phyloP scores from a whole-genome alignment of 35 echinoderm and acorn worm genomes.

The Patiria miniata region DNA sequence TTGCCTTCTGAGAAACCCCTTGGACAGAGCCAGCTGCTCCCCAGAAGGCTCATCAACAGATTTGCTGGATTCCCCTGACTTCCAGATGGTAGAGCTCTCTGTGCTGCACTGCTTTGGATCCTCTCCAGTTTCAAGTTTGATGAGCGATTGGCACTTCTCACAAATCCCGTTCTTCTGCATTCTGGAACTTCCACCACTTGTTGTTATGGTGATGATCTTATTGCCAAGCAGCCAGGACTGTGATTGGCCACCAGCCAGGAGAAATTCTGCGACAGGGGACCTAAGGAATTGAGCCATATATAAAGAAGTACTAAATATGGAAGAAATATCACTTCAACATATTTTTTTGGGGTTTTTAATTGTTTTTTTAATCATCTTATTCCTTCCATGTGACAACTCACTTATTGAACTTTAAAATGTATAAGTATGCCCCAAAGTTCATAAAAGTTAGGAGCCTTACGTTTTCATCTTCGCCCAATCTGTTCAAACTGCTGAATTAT shows the following conservation, averaged over 20 bases:
- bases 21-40: neutral
- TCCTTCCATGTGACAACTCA: no score
- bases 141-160: constrained; percentile 77
- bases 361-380: no score
- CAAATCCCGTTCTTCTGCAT: constrained; percentile 83
- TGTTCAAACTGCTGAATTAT: no score
- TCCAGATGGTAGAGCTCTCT: neutral
- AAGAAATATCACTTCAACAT: neutral
- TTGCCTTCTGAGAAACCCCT: constrained; percentile 41
- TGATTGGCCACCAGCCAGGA: constrained; percentile 86
- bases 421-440: no score
- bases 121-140: constrained; percentile 47
- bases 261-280: constrained; percentile 86
- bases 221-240: constrained; percentile 96
- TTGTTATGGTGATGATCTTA: constrained; percentile 97
- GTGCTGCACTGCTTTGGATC: neutral
- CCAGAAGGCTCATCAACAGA: constrained; percentile 41
- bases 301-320: neutral
- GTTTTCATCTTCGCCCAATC: no score
- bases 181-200: constrained; percentile 86
- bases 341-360: no score
- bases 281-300: constrained; percentile 22
- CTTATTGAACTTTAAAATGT: no score
- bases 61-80: neutral
- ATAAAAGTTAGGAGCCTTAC: no score